These are phyloP conservation scores for Eulacestoma nigropectus DNA, from an alignment of 2,113 vertebrate genomes.

Conservation along the genomic window DNA sequence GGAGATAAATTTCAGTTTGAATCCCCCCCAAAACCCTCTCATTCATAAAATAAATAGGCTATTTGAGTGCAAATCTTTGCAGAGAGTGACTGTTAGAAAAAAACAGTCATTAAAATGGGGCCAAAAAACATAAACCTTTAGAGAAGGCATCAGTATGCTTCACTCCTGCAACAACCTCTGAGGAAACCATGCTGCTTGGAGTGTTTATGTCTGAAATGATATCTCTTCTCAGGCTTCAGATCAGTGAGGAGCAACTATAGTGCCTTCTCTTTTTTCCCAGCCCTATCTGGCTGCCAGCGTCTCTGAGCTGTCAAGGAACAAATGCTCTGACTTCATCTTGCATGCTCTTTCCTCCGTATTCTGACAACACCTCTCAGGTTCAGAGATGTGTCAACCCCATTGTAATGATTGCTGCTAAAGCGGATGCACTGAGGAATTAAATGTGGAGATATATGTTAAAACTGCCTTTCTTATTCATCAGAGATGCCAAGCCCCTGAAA, in stretches of 20 bases:
- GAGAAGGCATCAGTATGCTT: neutral
- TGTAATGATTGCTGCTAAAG: slow-evolving; percentile 13
- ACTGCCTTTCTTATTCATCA: neutral
- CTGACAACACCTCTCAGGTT: neutral
- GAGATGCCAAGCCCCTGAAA: neutral
- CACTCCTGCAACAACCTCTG: neutral
- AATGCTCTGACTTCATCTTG: slow-evolving; percentile 12
- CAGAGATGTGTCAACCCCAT: neutral
- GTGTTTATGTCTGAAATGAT: slow-evolving; percentile 27
- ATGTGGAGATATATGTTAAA: slow-evolving; percentile 4
- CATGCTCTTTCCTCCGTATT: neutral
- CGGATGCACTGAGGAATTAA: neutral
- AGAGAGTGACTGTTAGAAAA: neutral
- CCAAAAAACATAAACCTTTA: neutral
- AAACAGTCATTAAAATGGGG: neutral
- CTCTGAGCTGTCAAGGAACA: slow-evolving; percentile 16
- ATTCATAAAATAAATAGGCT: neutral
- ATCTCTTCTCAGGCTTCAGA: neutral
- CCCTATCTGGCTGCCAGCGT: neutral
- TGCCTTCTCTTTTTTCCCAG: neutral
- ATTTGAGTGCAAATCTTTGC: neutral
- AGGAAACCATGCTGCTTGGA: neutral
- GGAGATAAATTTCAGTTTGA: neutral
- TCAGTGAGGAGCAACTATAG: slow-evolving; percentile 15
- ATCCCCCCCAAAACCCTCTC: neutral